Conservation (phyloP, 2,797 vertebrate species). For the Leptoclinus maculatus region DNA sequence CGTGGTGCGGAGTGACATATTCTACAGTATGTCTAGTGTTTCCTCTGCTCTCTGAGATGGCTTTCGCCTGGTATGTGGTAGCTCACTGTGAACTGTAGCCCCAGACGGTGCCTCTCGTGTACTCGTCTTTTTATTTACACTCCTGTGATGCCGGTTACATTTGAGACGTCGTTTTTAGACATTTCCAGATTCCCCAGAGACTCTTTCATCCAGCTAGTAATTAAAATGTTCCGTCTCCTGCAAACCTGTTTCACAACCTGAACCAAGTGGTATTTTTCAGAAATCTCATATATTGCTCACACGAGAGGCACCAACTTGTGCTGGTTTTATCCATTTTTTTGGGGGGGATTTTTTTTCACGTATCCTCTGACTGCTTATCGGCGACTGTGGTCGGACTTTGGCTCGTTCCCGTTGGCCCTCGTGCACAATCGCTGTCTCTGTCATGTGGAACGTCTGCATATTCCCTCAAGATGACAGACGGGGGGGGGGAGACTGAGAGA, state of each 20-base stretch:
- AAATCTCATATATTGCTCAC: neutral
- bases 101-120: conserved; percentile 43
- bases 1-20: conserved; percentile 21
- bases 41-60: conserved; percentile 59
- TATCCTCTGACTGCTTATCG: conserved; percentile 57
- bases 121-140: conserved; percentile 25
- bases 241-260: neutral
- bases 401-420: conserved; percentile 7
- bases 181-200: neutral
- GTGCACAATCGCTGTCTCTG: neutral
- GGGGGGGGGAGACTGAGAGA: too few relatives aligned
- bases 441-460: neutral
- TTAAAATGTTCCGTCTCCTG: neutral
- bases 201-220: neutral
- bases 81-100: conserved; percentile 53
- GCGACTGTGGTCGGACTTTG: conserved; percentile 68
- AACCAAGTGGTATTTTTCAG: too few relatives aligned
- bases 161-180: neutral
- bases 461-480: neutral
- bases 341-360: too few relatives aligned
- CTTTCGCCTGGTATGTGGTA: conserved; percentile 61
- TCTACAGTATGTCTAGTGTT: conserved; percentile 58
- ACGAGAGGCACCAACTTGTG: too few relatives aligned
- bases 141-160: neutral
- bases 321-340: too few relatives aligned